A percentile compares a stretch with the other conserved stretches of the same genome.
Conservation (phyloP, 2,888 invertebrate genomes). For the Machimus rusticus region DNA sequence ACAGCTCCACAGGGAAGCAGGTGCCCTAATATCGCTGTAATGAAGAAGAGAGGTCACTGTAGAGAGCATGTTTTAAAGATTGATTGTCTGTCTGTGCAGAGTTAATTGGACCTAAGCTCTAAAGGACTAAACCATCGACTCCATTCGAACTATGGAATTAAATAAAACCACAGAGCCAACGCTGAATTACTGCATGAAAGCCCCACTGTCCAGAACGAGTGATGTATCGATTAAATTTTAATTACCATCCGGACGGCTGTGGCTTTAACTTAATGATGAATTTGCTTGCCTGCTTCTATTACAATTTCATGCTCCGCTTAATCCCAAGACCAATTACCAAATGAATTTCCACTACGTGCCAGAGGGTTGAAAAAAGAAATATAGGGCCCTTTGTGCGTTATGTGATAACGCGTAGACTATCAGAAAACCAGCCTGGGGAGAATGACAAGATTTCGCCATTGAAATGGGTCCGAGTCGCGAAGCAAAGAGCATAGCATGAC, state of each 20-base stretch:
- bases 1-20: not conserved
- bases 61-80: not conserved
- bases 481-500: not conserved
- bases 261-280: constrained; percentile 37
- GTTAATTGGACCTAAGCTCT: not conserved
- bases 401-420: not conserved
- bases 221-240: constrained; percentile 42
- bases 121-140: not conserved
- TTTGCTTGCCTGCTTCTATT: not conserved
- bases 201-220: not conserved
- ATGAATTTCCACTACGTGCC: not conserved
- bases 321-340: constrained; percentile 29
- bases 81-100: not conserved
- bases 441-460: not conserved
- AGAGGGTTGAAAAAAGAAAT: not conserved
- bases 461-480: not conserved
- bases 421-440: not conserved
- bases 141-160: not conserved
- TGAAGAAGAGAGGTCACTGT: not conserved
- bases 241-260: constrained; percentile 32
- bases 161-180: constrained; percentile 23
- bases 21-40: not conserved
- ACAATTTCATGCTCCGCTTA: constrained; percentile 28
- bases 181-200: not conserved
- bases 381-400: not conserved